Evolutionary conservation across 2,888 invertebrate species (phyloP).

Genomic region (Meta bourneti): DNA sequence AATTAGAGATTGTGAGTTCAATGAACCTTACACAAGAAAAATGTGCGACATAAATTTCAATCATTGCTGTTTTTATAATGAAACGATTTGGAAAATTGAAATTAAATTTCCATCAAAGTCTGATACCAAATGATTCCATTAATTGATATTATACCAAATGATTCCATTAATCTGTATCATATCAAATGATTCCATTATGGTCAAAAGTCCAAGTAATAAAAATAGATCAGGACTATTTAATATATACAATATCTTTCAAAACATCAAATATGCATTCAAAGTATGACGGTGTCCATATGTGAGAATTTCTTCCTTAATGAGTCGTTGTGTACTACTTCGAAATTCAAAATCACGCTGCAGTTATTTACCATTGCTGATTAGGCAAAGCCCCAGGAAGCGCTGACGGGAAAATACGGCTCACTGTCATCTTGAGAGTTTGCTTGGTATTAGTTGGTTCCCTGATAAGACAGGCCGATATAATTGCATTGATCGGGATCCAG

Average conservation of each 20-base stretch:
- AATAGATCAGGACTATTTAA: neutral
- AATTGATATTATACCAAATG: too few species aligned
- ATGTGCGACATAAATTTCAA: too few species aligned
- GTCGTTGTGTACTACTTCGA: neutral
- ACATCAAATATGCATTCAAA: neutral
- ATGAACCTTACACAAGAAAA: too few species aligned
- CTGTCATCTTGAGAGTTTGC: conserved; percentile 13
- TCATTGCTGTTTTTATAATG: too few species aligned
- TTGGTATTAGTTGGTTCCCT: conserved; percentile 9
- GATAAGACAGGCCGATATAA: conserved; percentile 21
- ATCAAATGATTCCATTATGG: too few species aligned
- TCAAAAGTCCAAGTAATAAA: too few species aligned
- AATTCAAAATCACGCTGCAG: neutral
- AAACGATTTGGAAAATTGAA: too few species aligned
- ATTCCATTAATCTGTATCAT: too few species aligned
- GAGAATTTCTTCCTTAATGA: neutral
- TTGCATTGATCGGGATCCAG: neutral
- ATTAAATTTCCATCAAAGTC: too few species aligned
- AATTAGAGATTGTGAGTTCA: too few species aligned
- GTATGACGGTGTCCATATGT: neutral
- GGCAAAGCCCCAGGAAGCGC: neutral
- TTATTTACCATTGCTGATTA: conserved; percentile 9
- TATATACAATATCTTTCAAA: neutral
- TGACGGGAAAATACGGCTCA: neutral
- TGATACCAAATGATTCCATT: too few species aligned